These are phyloP conservation scores for Microtus ochrogaster DNA, from an alignment of 2,113 vertebrate genomes.

Conservation along the genomic window DNA sequence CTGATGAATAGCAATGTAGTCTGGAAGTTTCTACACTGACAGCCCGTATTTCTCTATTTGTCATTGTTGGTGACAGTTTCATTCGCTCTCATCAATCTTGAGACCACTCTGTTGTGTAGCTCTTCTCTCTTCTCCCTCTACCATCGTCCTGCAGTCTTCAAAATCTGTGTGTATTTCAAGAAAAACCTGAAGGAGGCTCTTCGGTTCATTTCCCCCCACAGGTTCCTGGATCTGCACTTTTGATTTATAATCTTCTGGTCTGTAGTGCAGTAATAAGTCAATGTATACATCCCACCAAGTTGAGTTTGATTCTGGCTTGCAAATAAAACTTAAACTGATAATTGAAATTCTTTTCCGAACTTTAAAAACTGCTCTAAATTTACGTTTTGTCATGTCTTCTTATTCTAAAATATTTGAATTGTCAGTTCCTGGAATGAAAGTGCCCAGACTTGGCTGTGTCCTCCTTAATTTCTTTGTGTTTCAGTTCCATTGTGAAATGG, in stretches of 20 bases:
- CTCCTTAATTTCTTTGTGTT: neutral
- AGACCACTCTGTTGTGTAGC: neutral
- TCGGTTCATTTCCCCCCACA: neutral
- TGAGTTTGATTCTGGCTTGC: neutral
- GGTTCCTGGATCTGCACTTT: neutral
- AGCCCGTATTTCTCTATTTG: neutral
- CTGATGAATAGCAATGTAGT: neutral
- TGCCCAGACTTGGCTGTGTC: neutral
- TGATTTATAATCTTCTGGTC: neutral
- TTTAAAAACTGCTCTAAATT: neutral
- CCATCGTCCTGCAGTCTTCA: neutral
- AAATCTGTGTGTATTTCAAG: neutral
- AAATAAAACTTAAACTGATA: slow-evolving; percentile 20
- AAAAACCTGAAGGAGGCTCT: neutral
- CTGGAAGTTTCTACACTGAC: neutral
- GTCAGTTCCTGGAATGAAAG: neutral
- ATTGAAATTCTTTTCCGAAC: neutral
- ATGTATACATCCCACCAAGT: neutral
- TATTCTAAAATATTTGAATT: neutral
- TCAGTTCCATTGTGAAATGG: neutral
- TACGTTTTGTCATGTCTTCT: neutral
- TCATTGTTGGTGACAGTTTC: neutral
- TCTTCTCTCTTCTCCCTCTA: neutral
- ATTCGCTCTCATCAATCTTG: neutral
- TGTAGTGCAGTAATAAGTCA: neutral